phyloP scores from a whole-genome alignment of 2,797 vertebrate species.

The Etheostoma perlongum region DNA sequence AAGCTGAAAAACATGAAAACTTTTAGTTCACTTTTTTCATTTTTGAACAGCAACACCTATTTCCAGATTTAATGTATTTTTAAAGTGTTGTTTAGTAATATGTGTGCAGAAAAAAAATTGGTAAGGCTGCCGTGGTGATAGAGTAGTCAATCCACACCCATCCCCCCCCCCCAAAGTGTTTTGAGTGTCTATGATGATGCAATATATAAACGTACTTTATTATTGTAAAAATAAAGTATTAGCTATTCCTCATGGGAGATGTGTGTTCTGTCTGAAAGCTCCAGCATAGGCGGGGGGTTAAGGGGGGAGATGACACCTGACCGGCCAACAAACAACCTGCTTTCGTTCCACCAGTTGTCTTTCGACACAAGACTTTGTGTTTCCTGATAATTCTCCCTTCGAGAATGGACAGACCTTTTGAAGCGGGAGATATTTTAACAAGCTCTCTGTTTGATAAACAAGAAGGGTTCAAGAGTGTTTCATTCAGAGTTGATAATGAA shows the following conservation, averaged over 20 bases:
- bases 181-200: no score
- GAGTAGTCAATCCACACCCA: no score
- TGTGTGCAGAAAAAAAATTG: no score
- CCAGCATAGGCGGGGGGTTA: conserved; percentile 54
- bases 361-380: conserved; percentile 70
- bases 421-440: conserved; percentile 77
- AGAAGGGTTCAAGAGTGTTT: conserved; percentile 66
- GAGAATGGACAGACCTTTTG: conserved; percentile 65
- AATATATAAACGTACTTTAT: no score
- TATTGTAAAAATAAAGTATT: no score
- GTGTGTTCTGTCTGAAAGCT: conserved; percentile 33
- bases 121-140: no score
- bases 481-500: conserved; percentile 58
- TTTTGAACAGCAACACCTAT: no score
- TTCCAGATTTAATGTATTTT: no score
- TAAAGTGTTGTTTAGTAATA: no score
- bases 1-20: no score
- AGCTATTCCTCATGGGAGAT: neutral
- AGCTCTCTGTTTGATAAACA: conserved; percentile 81
- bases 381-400: conserved; percentile 69
- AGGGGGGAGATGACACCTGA: conserved; percentile 75
- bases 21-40: no score
- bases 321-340: conserved; percentile 76
- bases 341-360: conserved; percentile 78
- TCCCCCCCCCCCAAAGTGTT: no score